A percentile compares a stretch with the other conserved stretches of the same genome.
Conservation (phyloP, 2,888 invertebrate genomes). For the Cotesia congregata region DNA sequence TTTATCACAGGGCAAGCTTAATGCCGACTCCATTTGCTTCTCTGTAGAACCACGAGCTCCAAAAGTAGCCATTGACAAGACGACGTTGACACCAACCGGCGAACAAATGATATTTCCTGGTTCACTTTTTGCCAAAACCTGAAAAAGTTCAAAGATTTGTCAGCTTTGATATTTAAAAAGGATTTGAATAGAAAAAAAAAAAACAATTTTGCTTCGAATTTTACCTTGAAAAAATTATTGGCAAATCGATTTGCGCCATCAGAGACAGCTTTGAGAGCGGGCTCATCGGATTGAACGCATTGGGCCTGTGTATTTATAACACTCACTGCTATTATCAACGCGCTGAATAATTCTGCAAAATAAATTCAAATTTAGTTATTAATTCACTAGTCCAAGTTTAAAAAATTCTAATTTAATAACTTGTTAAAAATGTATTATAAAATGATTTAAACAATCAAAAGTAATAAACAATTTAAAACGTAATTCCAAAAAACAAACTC, state of each 20-base stretch:
- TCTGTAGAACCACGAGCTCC: slow-evolving; percentile 40
- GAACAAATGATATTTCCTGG: slow-evolving; percentile 48
- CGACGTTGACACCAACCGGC: slow-evolving; percentile 53
- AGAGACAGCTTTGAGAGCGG: neutral
- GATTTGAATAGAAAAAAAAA: too few relatives aligned
- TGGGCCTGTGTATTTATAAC: neutral
- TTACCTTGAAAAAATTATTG: neutral
- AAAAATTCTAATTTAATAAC: too few relatives aligned
- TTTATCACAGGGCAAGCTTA: slow-evolving; percentile 33
- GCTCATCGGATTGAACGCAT: neutral
- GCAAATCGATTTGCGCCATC: neutral
- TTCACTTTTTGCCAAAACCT: slow-evolving; percentile 48
- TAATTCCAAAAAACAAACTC: too few relatives aligned
- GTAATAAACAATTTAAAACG: too few relatives aligned
- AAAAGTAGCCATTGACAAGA: slow-evolving; percentile 48
- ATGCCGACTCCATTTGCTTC: slow-evolving; percentile 22
- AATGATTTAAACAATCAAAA: too few relatives aligned
- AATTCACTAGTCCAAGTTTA: too few relatives aligned
- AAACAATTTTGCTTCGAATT: too few relatives aligned
- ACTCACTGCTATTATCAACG: neutral
- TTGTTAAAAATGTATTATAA: too few relatives aligned
- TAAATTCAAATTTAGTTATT: too few relatives aligned
- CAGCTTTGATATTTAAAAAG: neutral
- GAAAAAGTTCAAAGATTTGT: neutral
- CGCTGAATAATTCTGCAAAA: neutral